Evolutionary conservation across 1,140 invertebrate species (phyloP), one percentile per base, ranked within the genome.

Genomic region (Drosophila sp.): DNA sequence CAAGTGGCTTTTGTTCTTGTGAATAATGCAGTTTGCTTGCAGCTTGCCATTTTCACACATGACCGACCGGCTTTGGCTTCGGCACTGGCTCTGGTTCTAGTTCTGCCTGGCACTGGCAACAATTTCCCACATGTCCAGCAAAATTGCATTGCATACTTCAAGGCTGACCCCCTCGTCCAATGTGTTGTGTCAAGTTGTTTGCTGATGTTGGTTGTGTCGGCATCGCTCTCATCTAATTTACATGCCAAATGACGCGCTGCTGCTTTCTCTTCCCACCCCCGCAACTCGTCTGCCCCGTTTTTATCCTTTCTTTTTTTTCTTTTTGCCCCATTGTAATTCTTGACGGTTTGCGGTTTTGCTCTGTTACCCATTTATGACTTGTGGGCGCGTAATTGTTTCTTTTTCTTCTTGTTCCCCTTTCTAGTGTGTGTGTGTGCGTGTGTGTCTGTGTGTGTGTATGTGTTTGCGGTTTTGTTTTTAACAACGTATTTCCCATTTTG

Each of bases 81-180:
- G 50, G 23, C 40, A 40, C 35, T 25, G 58, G 55, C 50, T 41
- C 56, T 66, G 58, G 65, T 55, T 63, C 70, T 73, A 38, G 35
- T 38, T 38, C 8, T 38, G 17, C 11, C 2, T 11, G 35, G 8
- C 35, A 38, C 81, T 65, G 65, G 66, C 62, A 73, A 80, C 81
- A 81, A 17, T 64, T 70, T 65, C 50, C 50, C 66, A 32, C 77
- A 65, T 73, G 80, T 76, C 80, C 80, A 67, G 65, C 61, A 69
- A 72, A 41, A 71, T 85, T 80, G 7, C 78, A 77, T 77, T 65
- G 82, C 82, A 82, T 75, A 85, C 82, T 87, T 81, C 82, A 85
- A 85, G 82, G 82, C 73, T 65, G 33, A 11, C 60, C 7, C 61
- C 23, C 27, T 4, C 6, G 17, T 17, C 3, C 10, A 4, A 17